A percentile compares a stretch with the other conserved stretches of the same genome.
phyloP scores from a whole-genome alignment of 2,888 invertebrate species.

The Troilus luridus region DNA sequence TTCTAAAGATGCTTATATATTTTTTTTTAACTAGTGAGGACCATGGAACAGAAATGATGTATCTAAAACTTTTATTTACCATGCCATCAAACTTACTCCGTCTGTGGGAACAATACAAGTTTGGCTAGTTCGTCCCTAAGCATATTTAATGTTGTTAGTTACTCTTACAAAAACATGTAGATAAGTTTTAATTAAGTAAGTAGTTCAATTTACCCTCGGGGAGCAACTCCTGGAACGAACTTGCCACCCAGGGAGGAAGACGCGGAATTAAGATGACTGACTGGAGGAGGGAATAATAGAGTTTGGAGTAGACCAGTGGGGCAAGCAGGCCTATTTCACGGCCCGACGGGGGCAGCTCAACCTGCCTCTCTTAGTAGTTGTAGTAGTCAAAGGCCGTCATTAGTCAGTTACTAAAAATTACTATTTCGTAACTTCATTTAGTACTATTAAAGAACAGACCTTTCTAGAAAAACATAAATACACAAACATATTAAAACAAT shows the following conservation, averaged over 20 bases:
- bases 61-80: too few species aligned
- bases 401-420: background rate
- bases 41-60: background rate
- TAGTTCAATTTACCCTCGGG: background rate
- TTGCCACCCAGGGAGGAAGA: background rate
- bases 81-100: background rate
- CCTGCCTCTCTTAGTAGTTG: background rate
- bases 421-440: too few species aligned
- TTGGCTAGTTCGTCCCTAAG: background rate
- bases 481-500: too few species aligned
- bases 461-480: too few species aligned
- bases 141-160: background rate
- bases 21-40: background rate
- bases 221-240: background rate
- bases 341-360: background rate
- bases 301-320: slow-evolving; percentile 11
- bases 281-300: background rate
- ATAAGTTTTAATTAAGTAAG: slow-evolving; percentile 6
- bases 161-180: background rate
- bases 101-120: background rate
- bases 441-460: too few species aligned
- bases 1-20: too few species aligned
- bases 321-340: slow-evolving; percentile 31
- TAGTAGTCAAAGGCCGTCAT: background rate
- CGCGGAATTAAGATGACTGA: slow-evolving; percentile 1